A percentile compares a stretch with the other conserved stretches of the same genome.
phyloP scores from a whole-genome alignment of 2,113 vertebrate species.

The Peromyscus maniculatus region DNA sequence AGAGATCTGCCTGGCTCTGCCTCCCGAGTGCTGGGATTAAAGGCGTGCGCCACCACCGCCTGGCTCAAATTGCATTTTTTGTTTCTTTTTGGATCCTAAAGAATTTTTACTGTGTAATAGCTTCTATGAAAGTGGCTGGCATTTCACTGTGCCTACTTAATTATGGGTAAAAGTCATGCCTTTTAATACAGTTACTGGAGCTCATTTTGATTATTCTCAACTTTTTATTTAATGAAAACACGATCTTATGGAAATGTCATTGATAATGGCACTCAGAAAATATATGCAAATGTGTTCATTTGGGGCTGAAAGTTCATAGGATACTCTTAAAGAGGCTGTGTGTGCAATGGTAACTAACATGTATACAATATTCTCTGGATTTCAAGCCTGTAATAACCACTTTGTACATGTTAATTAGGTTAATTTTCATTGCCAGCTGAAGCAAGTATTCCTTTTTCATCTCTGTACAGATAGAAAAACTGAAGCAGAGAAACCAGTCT shows the following conservation, averaged over 20 bases:
- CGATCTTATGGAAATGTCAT: conserved; percentile 40
- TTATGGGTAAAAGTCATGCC: background rate
- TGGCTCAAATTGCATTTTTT: background rate
- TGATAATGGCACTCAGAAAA: conserved; percentile 48
- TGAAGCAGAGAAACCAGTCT: background rate
- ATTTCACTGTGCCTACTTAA: conserved; percentile 44
- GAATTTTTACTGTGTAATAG: background rate
- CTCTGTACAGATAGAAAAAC: background rate
- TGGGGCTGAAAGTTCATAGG: background rate
- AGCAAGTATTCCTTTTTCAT: background rate
- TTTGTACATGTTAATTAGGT: background rate
- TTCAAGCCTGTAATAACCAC: background rate
- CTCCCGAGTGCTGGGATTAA: too few relatives aligned
- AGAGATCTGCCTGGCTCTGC: too few relatives aligned
- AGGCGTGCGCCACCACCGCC: too few relatives aligned
- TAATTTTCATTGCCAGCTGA: background rate
- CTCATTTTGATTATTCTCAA: conserved; percentile 31
- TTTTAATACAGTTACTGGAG: background rate
- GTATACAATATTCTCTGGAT: background rate
- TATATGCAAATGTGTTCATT: background rate
- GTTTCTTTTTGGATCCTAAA: background rate
- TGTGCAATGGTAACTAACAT: background rate
- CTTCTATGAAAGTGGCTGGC: background rate
- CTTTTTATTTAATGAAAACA: conserved; percentile 61
- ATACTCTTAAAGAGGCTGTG: background rate